phyloP scores from a whole-genome alignment of 1,140 invertebrate genomes.

The Varroa destructor region DNA sequence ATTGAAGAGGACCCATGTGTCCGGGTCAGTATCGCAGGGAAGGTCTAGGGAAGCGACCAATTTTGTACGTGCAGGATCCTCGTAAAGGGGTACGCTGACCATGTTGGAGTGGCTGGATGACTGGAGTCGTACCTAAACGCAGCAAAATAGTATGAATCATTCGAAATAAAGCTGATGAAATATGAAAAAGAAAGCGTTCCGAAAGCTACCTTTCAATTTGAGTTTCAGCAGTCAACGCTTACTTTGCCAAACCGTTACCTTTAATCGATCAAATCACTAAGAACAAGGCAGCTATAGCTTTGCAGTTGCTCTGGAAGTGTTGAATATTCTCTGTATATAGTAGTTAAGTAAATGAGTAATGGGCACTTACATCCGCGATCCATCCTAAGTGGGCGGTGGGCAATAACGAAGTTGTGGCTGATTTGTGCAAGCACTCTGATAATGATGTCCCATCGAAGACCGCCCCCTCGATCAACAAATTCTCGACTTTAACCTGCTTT shows the following conservation, averaged over 20 bases:
- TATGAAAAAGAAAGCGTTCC: too few species aligned
- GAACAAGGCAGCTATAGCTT: too few species aligned
- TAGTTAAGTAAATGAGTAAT: too few species aligned
- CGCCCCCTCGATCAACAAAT: slow-evolving; percentile 55
- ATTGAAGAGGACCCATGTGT: slow-evolving; percentile 17
- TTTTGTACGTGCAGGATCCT: slow-evolving; percentile 5
- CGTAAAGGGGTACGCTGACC: slow-evolving; percentile 18
- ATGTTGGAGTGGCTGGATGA: background rate
- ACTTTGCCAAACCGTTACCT: too few species aligned
- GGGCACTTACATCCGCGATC: slow-evolving; percentile 45
- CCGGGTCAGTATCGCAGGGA: background rate
- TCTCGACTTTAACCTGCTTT: slow-evolving; percentile 43
- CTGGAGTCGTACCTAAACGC: too few species aligned
- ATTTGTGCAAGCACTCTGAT: slow-evolving; percentile 47
- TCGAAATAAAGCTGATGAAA: too few species aligned
- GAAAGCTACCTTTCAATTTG: too few species aligned
- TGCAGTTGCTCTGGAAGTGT: too few species aligned
- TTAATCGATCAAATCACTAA: too few species aligned
- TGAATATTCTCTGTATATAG: too few species aligned
- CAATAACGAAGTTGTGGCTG: slow-evolving; percentile 48
- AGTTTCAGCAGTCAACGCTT: too few species aligned
- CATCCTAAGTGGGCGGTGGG: slow-evolving; percentile 51
- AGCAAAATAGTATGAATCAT: too few species aligned
- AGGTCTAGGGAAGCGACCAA: background rate
- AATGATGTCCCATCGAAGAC: slow-evolving; percentile 50